These are phyloP conservation scores for Dendroctonus valens DNA, from an alignment of 1,140 invertebrate genomes.

Conservation along the genomic window DNA sequence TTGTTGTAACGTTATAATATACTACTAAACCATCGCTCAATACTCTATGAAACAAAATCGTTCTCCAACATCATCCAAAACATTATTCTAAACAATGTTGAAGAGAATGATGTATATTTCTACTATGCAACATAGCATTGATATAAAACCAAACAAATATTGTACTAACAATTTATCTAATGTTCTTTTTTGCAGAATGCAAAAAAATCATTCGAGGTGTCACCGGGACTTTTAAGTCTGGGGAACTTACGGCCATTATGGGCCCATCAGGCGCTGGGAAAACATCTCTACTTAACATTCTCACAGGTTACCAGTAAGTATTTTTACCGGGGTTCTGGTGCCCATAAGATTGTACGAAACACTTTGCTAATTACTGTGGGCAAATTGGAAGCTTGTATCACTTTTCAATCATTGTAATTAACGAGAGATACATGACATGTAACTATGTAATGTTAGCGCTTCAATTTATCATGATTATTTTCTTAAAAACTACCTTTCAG, in stretches of 20 bases:
- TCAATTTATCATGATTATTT: no score
- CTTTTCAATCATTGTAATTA: no score
- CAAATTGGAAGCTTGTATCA: no score
- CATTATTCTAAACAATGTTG: not conserved
- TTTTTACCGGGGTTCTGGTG: not conserved
- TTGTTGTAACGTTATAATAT: no score
- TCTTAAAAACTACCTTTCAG: no score
- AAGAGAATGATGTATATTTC: not conserved
- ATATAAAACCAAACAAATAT: not conserved
- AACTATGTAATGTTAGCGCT: no score
- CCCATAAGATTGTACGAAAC: no score
- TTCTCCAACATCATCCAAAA: no score
- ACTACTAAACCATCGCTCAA: no score
- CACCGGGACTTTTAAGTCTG: conserved; percentile 68
- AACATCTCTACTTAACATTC: conserved; percentile 70
- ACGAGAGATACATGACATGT: no score
- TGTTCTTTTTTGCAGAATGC: conserved; percentile 39
- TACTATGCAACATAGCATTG: not conserved
- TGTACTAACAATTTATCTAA: not conserved
- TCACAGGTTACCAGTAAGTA: conserved; percentile 68
- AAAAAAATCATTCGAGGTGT: conserved; percentile 64
- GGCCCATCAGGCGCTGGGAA: conserved; percentile 83
- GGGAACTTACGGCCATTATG: conserved; percentile 80
- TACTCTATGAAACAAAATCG: no score
- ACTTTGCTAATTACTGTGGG: no score